These are phyloP conservation scores for Burhinus oedicnemus DNA, from an alignment of 2,113 vertebrate genomes.

Conservation along the genomic window DNA sequence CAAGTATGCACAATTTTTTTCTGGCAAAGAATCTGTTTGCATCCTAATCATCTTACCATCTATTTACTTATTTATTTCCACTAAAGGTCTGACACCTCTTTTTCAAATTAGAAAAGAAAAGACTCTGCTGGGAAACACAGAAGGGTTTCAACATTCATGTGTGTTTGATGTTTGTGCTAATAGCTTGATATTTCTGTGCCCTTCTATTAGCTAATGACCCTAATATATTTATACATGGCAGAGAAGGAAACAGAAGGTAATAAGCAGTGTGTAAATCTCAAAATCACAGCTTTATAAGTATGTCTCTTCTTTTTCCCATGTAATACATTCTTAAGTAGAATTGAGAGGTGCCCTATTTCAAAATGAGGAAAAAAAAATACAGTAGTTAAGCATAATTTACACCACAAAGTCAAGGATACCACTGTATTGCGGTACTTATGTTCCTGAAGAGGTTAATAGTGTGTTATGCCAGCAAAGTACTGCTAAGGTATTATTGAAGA, in stretches of 20 bases:
- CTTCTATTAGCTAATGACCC: slow-evolving; percentile 51
- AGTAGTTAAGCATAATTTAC: not conserved
- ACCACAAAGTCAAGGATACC: not conserved
- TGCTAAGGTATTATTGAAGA: not conserved
- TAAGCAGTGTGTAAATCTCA: not conserved
- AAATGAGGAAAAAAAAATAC: not conserved
- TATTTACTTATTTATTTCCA: not conserved
- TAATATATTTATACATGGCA: slow-evolving; percentile 36
- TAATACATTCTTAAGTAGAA: not conserved
- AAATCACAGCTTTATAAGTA: not conserved
- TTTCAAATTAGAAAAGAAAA: not conserved
- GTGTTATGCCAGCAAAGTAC: not conserved
- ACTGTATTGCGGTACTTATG: not conserved
- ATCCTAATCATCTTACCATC: not conserved
- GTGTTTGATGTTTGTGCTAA: slow-evolving; percentile 43
- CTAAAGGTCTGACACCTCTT: not conserved
- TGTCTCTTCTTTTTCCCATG: not conserved
- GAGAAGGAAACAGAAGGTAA: not conserved
- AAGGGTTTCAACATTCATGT: not conserved
- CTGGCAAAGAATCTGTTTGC: not conserved
- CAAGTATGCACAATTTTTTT: not conserved
- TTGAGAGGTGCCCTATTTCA: not conserved
- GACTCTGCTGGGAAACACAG: not conserved
- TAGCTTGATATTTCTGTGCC: slow-evolving; percentile 28
- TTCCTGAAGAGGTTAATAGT: not conserved